Conservation (phyloP, 2,888 invertebrate species). For the Philhelius pedissequus region DNA sequence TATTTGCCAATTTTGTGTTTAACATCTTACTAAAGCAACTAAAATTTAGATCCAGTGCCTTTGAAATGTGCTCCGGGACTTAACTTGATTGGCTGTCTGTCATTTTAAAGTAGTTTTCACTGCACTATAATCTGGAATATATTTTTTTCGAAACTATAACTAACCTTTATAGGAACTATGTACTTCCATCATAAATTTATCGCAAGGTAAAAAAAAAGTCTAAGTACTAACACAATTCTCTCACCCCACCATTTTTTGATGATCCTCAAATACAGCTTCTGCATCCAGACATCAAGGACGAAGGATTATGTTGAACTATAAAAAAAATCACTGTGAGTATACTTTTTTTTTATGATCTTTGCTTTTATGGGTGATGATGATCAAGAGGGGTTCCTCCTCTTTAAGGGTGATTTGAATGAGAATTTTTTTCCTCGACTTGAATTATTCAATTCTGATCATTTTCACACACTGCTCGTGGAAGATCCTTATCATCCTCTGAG, state of each 20-base stretch:
- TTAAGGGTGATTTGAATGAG: conserved; percentile 9
- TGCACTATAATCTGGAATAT: no score
- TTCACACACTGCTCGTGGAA: conserved; percentile 51
- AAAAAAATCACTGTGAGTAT: conserved; percentile 37
- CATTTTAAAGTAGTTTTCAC: no score
- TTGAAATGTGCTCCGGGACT: no score
- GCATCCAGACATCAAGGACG: conserved; percentile 55
- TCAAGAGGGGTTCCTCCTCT: conserved; percentile 46
- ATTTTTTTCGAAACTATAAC: background rate
- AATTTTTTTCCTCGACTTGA: no score
- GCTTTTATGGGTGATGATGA: conserved; percentile 50
- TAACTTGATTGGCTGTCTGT: no score
- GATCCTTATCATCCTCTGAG: conserved; percentile 48
- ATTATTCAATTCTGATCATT: conserved; percentile 56
- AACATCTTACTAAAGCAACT: no score
- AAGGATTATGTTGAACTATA: conserved; percentile 44
- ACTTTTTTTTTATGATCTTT: conserved; percentile 24
- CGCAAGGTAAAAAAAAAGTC: conserved; percentile 10
- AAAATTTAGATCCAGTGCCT: no score
- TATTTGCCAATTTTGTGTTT: no score
- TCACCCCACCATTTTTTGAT: conserved; percentile 47
- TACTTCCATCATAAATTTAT: background rate
- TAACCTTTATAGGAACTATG: background rate
- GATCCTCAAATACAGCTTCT: conserved; percentile 23
- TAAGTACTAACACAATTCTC: conserved; percentile 26